phyloP scores from a whole-genome alignment of 2,888 invertebrate genomes.

The Pemphredon lugubris region DNA sequence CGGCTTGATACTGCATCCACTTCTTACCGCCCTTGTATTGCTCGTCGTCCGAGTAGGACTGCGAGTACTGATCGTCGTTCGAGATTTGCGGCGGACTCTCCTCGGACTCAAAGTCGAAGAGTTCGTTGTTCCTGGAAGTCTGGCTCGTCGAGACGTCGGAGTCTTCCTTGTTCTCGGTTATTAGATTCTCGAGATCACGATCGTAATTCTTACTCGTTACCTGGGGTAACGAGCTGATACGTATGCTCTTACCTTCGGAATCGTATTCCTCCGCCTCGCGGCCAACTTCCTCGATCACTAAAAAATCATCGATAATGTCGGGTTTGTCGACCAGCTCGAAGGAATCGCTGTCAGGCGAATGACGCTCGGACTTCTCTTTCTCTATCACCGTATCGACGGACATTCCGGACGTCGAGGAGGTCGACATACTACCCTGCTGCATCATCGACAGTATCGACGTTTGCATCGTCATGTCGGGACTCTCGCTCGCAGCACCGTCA shows the following conservation, averaged over 20 bases:
- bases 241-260: constrained; percentile 90
- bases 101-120: constrained; percentile 79
- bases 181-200: constrained; percentile 82
- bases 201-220: constrained; percentile 83
- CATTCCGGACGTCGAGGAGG: constrained; percentile 77
- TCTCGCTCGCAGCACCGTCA: constrained; percentile 14
- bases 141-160: constrained; percentile 50
- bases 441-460: constrained; percentile 68
- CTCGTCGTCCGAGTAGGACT: constrained; percentile 78
- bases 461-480: constrained; percentile 50
- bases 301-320: constrained; percentile 92
- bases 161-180: constrained; percentile 65
- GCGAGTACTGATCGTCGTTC: constrained; percentile 77
- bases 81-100: constrained; percentile 79
- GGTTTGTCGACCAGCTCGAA: constrained; percentile 94
- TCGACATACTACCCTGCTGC: constrained; percentile 78
- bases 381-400: constrained; percentile 78
- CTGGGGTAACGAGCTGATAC: constrained; percentile 83
- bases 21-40: constrained; percentile 87
- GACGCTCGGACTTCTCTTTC: constrained; percentile 73
- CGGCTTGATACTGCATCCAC: constrained; percentile 93
- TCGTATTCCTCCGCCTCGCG: constrained; percentile 93
- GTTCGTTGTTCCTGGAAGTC: constrained; percentile 61
- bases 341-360: constrained; percentile 91
- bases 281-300: constrained; percentile 93